Evolutionary conservation across 2,113 vertebrate species (phyloP).

Genomic region (Hymenochirus boettgeri): DNA sequence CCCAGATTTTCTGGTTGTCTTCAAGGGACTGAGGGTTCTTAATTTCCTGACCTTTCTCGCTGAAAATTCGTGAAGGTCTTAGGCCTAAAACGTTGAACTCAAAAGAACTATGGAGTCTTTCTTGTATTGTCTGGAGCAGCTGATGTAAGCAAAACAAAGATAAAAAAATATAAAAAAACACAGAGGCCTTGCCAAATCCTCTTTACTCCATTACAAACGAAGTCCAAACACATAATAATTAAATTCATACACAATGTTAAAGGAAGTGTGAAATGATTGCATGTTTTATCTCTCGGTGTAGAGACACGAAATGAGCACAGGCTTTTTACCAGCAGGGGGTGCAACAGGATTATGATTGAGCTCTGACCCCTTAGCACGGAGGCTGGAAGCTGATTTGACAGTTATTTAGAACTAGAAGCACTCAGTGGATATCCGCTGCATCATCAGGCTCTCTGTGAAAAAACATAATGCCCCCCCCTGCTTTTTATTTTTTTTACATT

Average conservation of each 20-base stretch:
- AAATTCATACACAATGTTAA: slow-evolving; percentile 56
- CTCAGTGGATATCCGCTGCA: slow-evolving; percentile 48
- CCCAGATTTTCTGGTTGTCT: slow-evolving; percentile 49
- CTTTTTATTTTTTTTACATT: slow-evolving; percentile 37
- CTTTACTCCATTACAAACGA: slow-evolving; percentile 35
- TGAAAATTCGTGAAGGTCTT: slow-evolving; percentile 39
- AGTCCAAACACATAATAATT: slow-evolving; percentile 53
- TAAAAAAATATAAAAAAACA: slow-evolving; percentile 12
- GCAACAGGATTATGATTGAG: slow-evolving; percentile 73
- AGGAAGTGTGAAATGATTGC: slow-evolving; percentile 65
- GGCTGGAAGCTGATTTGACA: slow-evolving; percentile 57
- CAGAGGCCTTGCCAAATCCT: slow-evolving; percentile 26
- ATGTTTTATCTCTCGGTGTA: slow-evolving; percentile 61
- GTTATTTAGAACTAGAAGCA: slow-evolving; percentile 46
- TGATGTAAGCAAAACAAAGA: background rate
- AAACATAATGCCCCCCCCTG: no score
- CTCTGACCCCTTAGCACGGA: slow-evolving; percentile 58
- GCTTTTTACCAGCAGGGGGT: slow-evolving; percentile 76
- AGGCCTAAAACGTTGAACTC: slow-evolving; percentile 36
- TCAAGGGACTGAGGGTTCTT: slow-evolving; percentile 42
- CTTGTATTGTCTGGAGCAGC: slow-evolving; percentile 44
- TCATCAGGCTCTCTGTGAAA: slow-evolving; percentile 46
- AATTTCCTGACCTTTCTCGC: slow-evolving; percentile 48
- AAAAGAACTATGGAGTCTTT: slow-evolving; percentile 42
- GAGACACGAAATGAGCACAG: slow-evolving; percentile 61